Evolutionary conservation across 2,113 vertebrate genomes (phyloP).

Genomic region (Gopherus flavomarginatus): DNA sequence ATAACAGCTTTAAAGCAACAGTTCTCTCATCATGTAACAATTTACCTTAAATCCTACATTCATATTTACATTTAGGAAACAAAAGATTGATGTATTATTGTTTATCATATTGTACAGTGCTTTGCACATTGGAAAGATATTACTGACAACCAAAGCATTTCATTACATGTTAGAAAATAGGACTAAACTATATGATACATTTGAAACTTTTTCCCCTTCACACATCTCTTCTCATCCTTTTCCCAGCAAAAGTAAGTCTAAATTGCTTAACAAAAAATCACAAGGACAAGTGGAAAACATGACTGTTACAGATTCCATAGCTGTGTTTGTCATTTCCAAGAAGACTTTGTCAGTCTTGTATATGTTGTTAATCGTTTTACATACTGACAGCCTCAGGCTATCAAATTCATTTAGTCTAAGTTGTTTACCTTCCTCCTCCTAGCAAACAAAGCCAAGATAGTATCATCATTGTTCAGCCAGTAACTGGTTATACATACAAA

Average conservation of each 20-base stretch:
- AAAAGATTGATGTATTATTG: neutral
- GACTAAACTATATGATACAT: neutral
- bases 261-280: neutral
- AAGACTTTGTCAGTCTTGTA: neutral
- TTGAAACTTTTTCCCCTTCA: neutral
- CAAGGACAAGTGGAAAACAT: neutral
- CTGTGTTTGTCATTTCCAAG: constrained; percentile 3
- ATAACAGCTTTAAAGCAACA: neutral
- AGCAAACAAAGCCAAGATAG: neutral
- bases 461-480: neutral
- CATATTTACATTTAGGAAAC: neutral
- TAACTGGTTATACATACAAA: neutral
- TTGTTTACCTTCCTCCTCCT: neutral
- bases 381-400: neutral
- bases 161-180: neutral
- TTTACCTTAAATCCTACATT: neutral
- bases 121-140: neutral
- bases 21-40: neutral
- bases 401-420: neutral
- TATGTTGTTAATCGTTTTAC: constrained; percentile 10
- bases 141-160: neutral
- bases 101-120: neutral
- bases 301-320: neutral
- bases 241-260: neutral
- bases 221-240: neutral